Evolutionary conservation across 2,113 vertebrate species (phyloP).

Genomic region (Carassius carassius): DNA sequence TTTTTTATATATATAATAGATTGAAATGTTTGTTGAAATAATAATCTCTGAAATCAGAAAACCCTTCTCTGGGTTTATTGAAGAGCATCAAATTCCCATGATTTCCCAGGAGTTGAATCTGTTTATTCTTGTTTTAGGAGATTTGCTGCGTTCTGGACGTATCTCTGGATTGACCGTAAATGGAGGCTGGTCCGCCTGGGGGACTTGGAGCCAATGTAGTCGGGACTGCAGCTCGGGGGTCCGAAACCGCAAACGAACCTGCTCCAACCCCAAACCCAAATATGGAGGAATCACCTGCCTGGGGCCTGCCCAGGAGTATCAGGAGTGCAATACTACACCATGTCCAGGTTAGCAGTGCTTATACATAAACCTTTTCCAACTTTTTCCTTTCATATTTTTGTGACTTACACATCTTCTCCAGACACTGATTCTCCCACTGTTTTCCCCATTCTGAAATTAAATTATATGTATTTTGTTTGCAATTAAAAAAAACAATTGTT

Average conservation of each 20-base stretch:
- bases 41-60: neutral
- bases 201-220: slow-evolving; percentile 93
- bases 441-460: neutral
- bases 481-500: neutral
- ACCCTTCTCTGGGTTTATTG: neutral
- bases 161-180: slow-evolving; percentile 86
- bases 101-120: neutral
- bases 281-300: slow-evolving; percentile 88
- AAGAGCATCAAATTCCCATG: neutral
- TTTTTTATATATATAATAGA: neutral
- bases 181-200: slow-evolving; percentile 92
- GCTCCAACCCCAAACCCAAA: slow-evolving; percentile 91
- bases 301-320: slow-evolving; percentile 88
- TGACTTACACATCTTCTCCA: neutral
- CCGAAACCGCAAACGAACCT: slow-evolving; percentile 88
- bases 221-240: slow-evolving; percentile 93
- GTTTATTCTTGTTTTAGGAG: slow-evolving; percentile 69
- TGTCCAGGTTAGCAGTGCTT: slow-evolving; percentile 84
- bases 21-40: neutral
- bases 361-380: neutral
- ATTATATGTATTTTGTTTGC: neutral
- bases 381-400: neutral
- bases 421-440: neutral
- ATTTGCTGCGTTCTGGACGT: slow-evolving; percentile 86
- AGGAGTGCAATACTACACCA: slow-evolving; percentile 94